These are phyloP conservation scores for Perca schrenkii DNA, from an alignment of 2,113 vertebrate genomes.

Conservation along the genomic window DNA sequence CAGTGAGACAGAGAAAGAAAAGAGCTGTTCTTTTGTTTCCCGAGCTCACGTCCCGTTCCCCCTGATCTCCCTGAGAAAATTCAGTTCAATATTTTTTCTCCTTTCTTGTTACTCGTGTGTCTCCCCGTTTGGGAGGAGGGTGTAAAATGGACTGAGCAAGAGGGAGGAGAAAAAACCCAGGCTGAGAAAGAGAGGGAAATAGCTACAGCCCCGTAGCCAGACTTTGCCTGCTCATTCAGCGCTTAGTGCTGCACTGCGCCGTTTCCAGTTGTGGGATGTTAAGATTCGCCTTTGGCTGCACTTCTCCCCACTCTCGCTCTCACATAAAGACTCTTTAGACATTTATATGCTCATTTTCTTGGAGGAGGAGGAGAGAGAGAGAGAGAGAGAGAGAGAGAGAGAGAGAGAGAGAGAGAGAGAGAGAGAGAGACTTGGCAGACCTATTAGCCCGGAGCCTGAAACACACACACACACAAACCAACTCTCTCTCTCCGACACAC, in stretches of 20 bases:
- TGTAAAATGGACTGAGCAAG: slow-evolving; percentile 59
- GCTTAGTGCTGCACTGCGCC: slow-evolving; percentile 76
- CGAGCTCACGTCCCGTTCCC: slow-evolving; percentile 57
- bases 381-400: slow-evolving; percentile 40
- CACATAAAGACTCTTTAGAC: slow-evolving; percentile 72
- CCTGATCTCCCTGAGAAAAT: slow-evolving; percentile 75
- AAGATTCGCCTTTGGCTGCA: slow-evolving; percentile 60
- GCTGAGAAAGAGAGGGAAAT: slow-evolving; percentile 57
- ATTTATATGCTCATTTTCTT: slow-evolving; percentile 72
- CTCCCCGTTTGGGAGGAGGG: slow-evolving; percentile 67
- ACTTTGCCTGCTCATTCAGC: slow-evolving; percentile 78
- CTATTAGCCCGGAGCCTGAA: slow-evolving; percentile 65
- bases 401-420: slow-evolving; percentile 40
- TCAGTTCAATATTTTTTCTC: slow-evolving; percentile 55
- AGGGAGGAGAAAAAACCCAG: slow-evolving; percentile 71
- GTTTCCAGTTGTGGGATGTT: slow-evolving; percentile 77
- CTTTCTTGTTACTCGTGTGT: slow-evolving; percentile 61
- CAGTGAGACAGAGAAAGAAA: slow-evolving; percentile 52
- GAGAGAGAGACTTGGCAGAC: slow-evolving; percentile 58
- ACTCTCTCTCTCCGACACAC: slow-evolving; percentile 19
- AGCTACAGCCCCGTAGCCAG: slow-evolving; percentile 67
- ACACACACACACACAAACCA: slow-evolving; percentile 27
- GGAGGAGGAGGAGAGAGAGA: slow-evolving; percentile 59
- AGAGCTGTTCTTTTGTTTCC: slow-evolving; percentile 64
- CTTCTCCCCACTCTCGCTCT: slow-evolving; percentile 57